Conservation (phyloP, 2,797 vertebrate genomes). For the Anisognathus igniventris region DNA sequence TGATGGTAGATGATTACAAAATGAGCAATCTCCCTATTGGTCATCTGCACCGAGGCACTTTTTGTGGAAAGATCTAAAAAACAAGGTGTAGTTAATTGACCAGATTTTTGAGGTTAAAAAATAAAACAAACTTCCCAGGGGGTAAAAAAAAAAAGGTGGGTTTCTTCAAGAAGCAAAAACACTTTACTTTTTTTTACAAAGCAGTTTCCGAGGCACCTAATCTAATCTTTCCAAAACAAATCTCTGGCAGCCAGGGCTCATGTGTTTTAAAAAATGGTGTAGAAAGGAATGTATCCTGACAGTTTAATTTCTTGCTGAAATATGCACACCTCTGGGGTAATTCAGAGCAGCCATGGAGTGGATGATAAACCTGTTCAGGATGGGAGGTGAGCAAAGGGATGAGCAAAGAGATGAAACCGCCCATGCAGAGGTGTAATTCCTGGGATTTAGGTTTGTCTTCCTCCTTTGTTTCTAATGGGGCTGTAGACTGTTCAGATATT, state of each 20-base stretch:
- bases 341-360: background rate
- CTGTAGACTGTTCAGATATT: background rate
- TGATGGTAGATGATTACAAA: background rate
- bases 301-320: slow-evolving; percentile 42
- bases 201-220: background rate
- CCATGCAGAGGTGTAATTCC: background rate
- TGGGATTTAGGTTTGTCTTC: background rate
- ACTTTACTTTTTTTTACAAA: background rate
- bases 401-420: background rate
- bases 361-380: background rate
- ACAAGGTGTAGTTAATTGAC: background rate
- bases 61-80: background rate
- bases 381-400: background rate
- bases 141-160: too few species aligned
- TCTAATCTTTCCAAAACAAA: slow-evolving; percentile 38
- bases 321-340: background rate
- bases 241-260: background rate
- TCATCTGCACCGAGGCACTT: accelerated
- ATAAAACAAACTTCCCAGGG: background rate
- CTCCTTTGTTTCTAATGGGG: background rate
- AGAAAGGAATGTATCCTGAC: background rate
- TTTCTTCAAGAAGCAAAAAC: background rate
- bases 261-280: background rate
- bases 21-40: background rate
- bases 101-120: background rate